Evolutionary conservation across 1,140 invertebrate species (phyloP), one percentile per base, ranked within the genome.

Genomic region (Seison nebaliae): DNA sequence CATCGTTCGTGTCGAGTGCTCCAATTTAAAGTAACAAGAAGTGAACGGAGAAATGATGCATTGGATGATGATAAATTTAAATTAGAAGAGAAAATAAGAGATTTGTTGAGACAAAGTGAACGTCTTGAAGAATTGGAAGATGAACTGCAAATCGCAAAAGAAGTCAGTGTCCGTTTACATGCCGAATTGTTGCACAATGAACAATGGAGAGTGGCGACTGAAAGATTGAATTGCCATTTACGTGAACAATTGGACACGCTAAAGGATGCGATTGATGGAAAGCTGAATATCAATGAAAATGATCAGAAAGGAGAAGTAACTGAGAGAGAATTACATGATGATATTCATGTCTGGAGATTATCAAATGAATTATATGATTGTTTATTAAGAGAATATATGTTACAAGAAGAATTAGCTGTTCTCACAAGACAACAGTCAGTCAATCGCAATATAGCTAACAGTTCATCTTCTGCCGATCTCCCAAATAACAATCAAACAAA

Each of bases 1-100:
- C 79, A 79, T 18, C 96, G 98, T 57, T 94, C 94, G 60, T 94
- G 84, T 60, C 68, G 88, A 45, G 84, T 98, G 46, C 64, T 98
- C 18, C 91, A 91, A 42, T 96, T 96, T 54, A 96, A 96, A 60
- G 60, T 96, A 33, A 70, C 84, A 47, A 98, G 96, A 66, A 69
- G 78, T 16, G 91, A 98, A 56, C 67, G 84, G 37, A 71, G 71
- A 52, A 67, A 71, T 19, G 84, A 94, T 40, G 72, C 79, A 47
- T 54, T 86, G 14, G 81, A 91, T 52, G 65, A 66, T 23, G 83
- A 91, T 46, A 77, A 42, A 30, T 17, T 35, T 5, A 42, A 6
- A 31, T n/a, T 26, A 9, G 24, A 14, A 26, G 12, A 8, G 12
- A 31, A 14, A 15, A 5, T 31, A 8, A 23, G 7, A 20, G 15